Evolutionary conservation across 30 jellyfish, hydroid and myxozoan species (phyloP), one percentile per base, ranked within the genome.

Genomic region (Aurelia sp.): DNA sequence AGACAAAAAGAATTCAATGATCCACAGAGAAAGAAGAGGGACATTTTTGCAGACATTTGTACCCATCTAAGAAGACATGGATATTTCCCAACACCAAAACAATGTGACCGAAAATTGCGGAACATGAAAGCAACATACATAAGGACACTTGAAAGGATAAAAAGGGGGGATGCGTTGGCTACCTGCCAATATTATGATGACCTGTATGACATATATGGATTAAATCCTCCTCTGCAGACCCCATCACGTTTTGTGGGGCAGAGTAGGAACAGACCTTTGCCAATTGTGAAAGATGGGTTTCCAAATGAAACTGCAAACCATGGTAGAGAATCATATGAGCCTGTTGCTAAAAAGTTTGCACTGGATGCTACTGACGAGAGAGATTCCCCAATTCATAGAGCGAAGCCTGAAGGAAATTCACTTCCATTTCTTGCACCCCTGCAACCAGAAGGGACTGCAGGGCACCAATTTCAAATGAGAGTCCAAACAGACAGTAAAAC

Each of bases 101-200:
- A 82, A 64, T 82, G 92, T 48, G 92, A 82, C 86, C 70, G 92
- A 41, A 82, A 82, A 47, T 59, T 82, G 71, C 60, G 92, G 21
- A 82, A 82, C 80, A 82, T 82, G 92, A 82, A 82, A 58, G 92
- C 92, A 18, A 82, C 92, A 31, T 82, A 82, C 86, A 82, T 82
- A 2, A 57, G 82, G 33, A 82, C 92, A 27, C 86, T 82, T 27
- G 92, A 82, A 15, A 82, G 92, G 70, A 71, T 82, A 21, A 82
- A 82, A 61, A 69, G 86, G 73, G 92, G 92, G 18, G 92, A 82
- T 64, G 35, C 85, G 4, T 4, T 69, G 64, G 92, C 92, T 16
- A 82, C 92, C 59, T 82, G 92, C 50, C 92, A 82, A 58, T 70
- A 69, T 61, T 82, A 82, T 19, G 86, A 82, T 57, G 92, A 82